These are phyloP conservation scores for Pollicipes pollicipes DNA, from an alignment of 1,140 invertebrate genomes.

Conservation along the genomic window DNA sequence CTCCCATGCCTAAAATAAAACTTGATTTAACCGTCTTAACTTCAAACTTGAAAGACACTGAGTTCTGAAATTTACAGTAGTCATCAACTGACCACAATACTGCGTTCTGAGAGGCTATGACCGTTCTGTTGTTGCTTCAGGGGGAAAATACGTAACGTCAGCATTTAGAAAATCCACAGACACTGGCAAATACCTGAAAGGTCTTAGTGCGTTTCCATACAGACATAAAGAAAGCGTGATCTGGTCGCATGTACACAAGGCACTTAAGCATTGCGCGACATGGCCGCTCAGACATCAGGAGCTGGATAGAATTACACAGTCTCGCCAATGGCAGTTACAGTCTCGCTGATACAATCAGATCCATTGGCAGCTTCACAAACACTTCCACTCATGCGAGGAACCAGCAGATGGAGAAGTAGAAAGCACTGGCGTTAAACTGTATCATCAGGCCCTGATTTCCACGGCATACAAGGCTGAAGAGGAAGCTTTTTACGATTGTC, in stretches of 20 bases:
- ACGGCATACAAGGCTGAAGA: no score
- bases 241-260: neutral
- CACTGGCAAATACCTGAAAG: neutral
- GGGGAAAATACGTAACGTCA: neutral
- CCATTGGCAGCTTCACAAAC: neutral
- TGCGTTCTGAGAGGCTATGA: no score
- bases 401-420: no score
- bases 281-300: neutral
- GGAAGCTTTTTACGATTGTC: no score
- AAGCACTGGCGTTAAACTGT: no score
- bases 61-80: no score
- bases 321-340: neutral
- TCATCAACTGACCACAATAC: no score
- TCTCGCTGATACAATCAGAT: neutral
- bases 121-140: neutral
- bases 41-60: no score
- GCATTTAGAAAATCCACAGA: neutral
- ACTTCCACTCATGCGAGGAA: no score
- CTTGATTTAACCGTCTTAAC: no score
- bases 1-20: no score
- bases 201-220: neutral
- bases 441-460: no score
- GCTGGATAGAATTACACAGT: neutral
- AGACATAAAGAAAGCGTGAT: neutral
- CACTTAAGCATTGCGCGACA: neutral